These are phyloP conservation scores for Grantiella picta DNA, from an alignment of 2,113 vertebrate species.

Conservation along the genomic window DNA sequence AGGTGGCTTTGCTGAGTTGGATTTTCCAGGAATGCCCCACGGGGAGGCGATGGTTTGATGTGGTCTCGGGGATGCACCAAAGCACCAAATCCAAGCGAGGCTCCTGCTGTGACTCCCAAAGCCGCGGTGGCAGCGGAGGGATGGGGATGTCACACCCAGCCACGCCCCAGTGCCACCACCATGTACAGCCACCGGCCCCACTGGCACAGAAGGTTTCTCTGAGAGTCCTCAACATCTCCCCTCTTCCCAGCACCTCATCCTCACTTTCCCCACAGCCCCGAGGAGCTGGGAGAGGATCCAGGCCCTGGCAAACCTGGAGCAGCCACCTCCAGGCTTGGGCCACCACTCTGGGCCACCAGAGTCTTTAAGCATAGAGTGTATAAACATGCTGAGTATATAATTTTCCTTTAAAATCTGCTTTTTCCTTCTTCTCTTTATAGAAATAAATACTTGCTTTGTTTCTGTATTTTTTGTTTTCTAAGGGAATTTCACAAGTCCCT, in stretches of 20 bases:
- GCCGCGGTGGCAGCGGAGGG: fast-evolving
- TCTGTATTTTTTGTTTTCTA: background rate
- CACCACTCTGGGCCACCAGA: background rate
- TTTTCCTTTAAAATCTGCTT: conserved; percentile 50
- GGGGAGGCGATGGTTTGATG: background rate
- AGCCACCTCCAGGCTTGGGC: background rate
- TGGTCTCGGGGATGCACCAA: fast-evolving
- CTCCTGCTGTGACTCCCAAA: background rate
- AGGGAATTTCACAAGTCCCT: background rate
- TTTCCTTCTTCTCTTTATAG: conserved; percentile 21
- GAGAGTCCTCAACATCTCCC: background rate
- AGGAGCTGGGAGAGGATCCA: background rate
- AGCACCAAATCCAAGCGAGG: background rate
- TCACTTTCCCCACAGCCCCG: fast-evolving
- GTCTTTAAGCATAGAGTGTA: conserved; percentile 28
- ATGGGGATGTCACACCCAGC: fast-evolving
- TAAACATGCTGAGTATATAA: conserved; percentile 66
- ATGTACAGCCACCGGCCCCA: background rate
- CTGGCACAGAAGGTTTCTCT: background rate
- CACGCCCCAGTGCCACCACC: background rate
- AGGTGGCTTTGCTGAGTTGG: background rate
- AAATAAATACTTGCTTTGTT: conserved; percentile 60
- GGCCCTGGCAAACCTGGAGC: background rate
- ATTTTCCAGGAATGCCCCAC: background rate
- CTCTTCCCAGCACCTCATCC: background rate